Base-by-base conservation (phyloP, 2,113 vertebrate species). In the Narcine bancroftii region DNA sequence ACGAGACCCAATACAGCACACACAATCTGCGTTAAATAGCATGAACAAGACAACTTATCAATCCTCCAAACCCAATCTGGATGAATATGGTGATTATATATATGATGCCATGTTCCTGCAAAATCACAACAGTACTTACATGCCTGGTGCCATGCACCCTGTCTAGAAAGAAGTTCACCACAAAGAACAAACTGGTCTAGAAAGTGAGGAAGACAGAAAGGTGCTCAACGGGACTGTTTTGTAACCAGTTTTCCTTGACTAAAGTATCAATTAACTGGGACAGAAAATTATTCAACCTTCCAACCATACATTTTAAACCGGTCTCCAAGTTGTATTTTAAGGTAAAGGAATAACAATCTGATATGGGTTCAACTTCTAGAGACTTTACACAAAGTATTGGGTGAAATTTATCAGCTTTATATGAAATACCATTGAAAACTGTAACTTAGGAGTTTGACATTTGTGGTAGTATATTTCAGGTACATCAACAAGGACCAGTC, bases 101-200 rank as follows among this genome's bases (percentile, higher is more conserved):
- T 92, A 91, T 0, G 94, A 94, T 92, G 93, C 87, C 36, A 95
- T 94, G 60, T 36, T 92, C 0, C 92, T n/a, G 0, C 11, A 53
- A 65, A 92, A 93, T 92, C 89, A 87, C 92, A 81, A 79, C 0
- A 0, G 50, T 56, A 3, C 77, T 93, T 92, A 92, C 24, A 56
- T 60, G n/a, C 91, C 93, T 9, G 53, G 92, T 0, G 87, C 92
- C 0, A n/a, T 93, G 0, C 92, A 79, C 92, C 92, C 89, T 69
- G 63, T 91, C 5, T 91, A 91, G 89, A 24, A 42, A 91, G 89
- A 24, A 42, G 26, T 2, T 36, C 47, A 13, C 39, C 89, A 91
- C 24, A 71, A 33, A 47, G 24, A 69, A 45, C 33, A 29, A 91
- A 87, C 81, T 42, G 53, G 6, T 60, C n/a, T 60, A 33, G 89